Percentiles rank a stretch among this genome's conserved stretches.
Evolutionary conservation across 2,888 invertebrate genomes (phyloP).

Genomic region (Caenorhabditis drosophilae): DNA sequence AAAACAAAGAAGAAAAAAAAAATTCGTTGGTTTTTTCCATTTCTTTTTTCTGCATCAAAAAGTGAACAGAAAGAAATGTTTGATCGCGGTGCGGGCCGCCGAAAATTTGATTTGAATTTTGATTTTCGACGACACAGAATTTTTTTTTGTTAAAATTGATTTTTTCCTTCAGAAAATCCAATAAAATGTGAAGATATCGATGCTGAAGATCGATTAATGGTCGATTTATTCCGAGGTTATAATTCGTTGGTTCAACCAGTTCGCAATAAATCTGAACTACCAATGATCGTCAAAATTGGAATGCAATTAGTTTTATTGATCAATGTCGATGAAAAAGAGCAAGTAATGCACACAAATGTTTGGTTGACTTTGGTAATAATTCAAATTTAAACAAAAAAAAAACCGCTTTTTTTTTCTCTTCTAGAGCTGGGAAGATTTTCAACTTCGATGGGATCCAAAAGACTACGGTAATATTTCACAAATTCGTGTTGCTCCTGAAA

Average conservation of each 20-base stretch:
- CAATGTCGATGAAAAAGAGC: conserved; percentile 72
- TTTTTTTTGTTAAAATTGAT: no score
- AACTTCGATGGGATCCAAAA: conserved; percentile 68
- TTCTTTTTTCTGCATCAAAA: no score
- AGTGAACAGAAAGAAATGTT: no score
- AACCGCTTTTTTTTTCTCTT: conserved; percentile 5
- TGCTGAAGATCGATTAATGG: conserved; percentile 71
- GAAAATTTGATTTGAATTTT: no score
- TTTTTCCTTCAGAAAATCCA: background rate
- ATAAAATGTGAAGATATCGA: conserved; percentile 44
- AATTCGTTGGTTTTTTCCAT: no score
- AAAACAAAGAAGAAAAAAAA: no score
- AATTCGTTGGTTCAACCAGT: conserved; percentile 71
- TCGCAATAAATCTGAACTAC: conserved; percentile 57
- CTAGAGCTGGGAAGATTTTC: conserved; percentile 67
- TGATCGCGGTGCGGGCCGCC: no score
- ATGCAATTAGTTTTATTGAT: conserved; percentile 71
- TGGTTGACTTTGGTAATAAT: conserved; percentile 71
- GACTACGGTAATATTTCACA: conserved; percentile 68
- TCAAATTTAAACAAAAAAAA: background rate
- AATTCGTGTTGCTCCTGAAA: conserved; percentile 71
- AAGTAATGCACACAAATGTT: conserved; percentile 71
- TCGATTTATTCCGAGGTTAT: conserved; percentile 72
- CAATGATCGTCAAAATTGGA: conserved; percentile 66
- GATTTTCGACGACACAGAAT: no score